Percentiles rank a stretch among this genome's conserved stretches.
These are phyloP conservation scores for Novumbra hubbsi DNA, from an alignment of 2,797 vertebrate genomes.

Conservation along the genomic window DNA sequence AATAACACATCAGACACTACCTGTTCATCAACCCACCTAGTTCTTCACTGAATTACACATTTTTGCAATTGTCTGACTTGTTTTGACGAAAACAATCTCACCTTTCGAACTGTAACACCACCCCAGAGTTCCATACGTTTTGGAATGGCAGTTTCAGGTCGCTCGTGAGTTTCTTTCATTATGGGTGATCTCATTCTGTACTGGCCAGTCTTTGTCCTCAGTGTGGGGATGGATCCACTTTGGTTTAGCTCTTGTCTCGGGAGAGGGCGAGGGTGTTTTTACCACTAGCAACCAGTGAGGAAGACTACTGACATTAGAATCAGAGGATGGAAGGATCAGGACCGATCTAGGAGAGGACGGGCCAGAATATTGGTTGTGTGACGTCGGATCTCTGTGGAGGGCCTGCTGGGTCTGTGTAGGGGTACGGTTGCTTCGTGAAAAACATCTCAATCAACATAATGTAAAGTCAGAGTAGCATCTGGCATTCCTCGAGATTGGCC, in stretches of 20 bases:
- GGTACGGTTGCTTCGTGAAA: conserved; percentile 41
- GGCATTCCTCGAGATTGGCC: conserved; percentile 52
- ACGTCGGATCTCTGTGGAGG: conserved; percentile 13
- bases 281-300: conserved; percentile 14
- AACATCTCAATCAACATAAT: conserved; percentile 43
- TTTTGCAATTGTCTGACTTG: background rate
- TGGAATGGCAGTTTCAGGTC: conserved; percentile 15
- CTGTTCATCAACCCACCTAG: background rate
- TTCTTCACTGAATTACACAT: background rate
- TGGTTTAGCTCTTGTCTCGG: conserved; percentile 27
- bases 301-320: conserved; percentile 12
- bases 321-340: conserved; percentile 24
- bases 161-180: conserved; percentile 31
- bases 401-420: conserved; percentile 42
- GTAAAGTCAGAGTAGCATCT: conserved; percentile 73
- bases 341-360: background rate
- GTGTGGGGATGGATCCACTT: conserved; percentile 28
- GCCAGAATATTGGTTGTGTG: conserved; percentile 13
- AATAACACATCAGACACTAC: background rate
- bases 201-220: conserved; percentile 49
- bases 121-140: conserved; percentile 34
- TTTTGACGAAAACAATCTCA: background rate
- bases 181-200: conserved; percentile 39
- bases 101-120: conserved; percentile 31
- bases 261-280: conserved; percentile 20